A percentile compares a stretch with the other conserved stretches of the same genome.
phyloP scores from a whole-genome alignment of 2,797 vertebrate genomes.

The Sebastes matsubarae region DNA sequence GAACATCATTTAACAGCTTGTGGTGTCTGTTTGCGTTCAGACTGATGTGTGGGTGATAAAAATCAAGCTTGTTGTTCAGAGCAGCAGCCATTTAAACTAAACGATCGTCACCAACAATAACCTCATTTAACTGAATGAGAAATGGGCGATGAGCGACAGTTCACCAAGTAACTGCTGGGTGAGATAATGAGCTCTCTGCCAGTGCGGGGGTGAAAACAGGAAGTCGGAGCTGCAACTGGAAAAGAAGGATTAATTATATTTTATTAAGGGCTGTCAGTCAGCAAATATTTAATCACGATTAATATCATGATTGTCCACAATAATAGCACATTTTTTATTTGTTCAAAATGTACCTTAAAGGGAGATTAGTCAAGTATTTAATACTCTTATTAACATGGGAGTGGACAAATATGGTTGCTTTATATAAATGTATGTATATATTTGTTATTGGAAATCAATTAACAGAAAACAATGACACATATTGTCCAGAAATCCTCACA shows the following conservation, averaged over 20 bases:
- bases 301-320: too few species aligned
- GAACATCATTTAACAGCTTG: constrained; percentile 70
- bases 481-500: too few species aligned
- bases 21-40: constrained; percentile 45
- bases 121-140: constrained; percentile 58
- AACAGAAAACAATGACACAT: too few species aligned
- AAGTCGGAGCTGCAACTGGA: constrained; percentile 11
- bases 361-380: too few species aligned
- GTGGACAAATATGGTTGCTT: too few species aligned
- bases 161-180: constrained; percentile 52
- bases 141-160: constrained; percentile 49
- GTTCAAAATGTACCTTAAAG: too few species aligned
- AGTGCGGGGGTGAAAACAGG: constrained; percentile 5
- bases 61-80: constrained; percentile 55
- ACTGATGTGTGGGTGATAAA: constrained; percentile 65
- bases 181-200: constrained; percentile 56
- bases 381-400: too few species aligned
- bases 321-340: too few species aligned
- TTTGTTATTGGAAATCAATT: too few species aligned
- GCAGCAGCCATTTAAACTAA: constrained; percentile 52
- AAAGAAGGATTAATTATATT: constrained; percentile 21
- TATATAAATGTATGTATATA: too few species aligned
- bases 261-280: constrained; percentile 5
- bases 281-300: too few species aligned
- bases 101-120: constrained; percentile 60